Conservation (phyloP, 2,797 vertebrate species). For the Darevskia nairensis region DNA sequence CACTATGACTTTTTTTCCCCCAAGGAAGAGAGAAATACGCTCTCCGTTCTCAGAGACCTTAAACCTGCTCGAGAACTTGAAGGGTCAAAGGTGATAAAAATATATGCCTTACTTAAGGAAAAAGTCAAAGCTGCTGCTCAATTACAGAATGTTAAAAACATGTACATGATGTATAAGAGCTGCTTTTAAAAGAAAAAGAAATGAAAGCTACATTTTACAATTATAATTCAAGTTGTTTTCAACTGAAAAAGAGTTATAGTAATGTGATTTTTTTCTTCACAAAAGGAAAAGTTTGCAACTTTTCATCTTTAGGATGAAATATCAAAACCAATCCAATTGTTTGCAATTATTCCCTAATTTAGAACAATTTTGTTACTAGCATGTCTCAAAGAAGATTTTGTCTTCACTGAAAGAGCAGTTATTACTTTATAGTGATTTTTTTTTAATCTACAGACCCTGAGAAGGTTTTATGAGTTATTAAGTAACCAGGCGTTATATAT, state of each 20-base stretch:
- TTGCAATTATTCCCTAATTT: constrained; percentile 24
- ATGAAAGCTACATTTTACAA: constrained; percentile 15
- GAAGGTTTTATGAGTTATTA: neutral
- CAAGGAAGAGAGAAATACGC: constrained; percentile 15
- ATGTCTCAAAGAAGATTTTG: constrained; percentile 27
- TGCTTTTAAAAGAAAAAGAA: neutral
- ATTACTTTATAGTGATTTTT: neutral
- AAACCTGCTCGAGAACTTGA: constrained; percentile 40
- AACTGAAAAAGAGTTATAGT: neutral
- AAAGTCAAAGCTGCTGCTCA: neutral
- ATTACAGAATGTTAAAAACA: neutral
- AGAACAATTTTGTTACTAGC: constrained; percentile 39
- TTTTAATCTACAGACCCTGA: neutral
- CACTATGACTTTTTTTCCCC: neutral
- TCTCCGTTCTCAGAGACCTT: neutral
- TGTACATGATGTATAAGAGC: neutral
- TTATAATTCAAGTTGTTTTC: neutral
- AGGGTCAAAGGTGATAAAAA: constrained; percentile 34
- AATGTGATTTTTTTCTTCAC: neutral
- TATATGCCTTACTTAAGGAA: rapidly evolving
- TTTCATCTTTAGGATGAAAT: neutral
- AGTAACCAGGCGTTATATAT: neutral
- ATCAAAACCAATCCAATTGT: neutral
- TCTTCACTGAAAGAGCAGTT: constrained; percentile 20
- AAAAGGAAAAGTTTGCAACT: neutral